Percentiles rank a stretch among this genome's conserved stretches.
phyloP scores from a whole-genome alignment of 2,888 invertebrate genomes.

The Cerastis leucographa region DNA sequence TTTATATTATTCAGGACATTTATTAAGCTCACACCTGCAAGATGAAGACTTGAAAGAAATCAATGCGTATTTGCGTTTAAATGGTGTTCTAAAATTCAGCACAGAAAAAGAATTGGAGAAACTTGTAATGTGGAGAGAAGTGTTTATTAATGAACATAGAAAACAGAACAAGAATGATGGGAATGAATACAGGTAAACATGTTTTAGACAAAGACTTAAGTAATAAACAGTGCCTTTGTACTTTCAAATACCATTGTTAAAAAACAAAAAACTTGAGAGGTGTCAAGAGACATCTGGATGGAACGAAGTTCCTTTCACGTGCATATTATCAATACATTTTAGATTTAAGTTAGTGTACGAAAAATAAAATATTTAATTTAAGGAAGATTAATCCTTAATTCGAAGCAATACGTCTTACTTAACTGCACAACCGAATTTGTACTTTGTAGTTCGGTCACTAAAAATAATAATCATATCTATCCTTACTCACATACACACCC shows the following conservation, averaged over 20 bases:
- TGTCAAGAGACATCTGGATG: no score
- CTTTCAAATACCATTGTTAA: background rate
- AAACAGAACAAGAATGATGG: constrained; percentile 78
- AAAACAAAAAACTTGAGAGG: no score
- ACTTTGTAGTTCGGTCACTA: no score
- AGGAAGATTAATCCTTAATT: no score
- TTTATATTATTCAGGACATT: constrained; percentile 92
- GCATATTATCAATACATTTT: no score
- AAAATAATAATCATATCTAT: no score
- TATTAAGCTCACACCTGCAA: constrained; percentile 95
- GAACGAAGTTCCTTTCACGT: no score
- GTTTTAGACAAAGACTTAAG: background rate
- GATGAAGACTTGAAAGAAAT: constrained; percentile 94
- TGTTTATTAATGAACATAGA: constrained; percentile 90
- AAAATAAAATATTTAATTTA: no score
- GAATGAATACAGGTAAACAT: constrained; percentile 80
- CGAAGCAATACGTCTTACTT: no score
- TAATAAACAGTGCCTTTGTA: constrained; percentile 12
- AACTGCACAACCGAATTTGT: no score
- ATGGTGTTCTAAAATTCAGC: constrained; percentile 93
- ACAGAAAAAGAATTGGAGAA: constrained; percentile 92
- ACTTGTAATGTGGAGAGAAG: constrained; percentile 94
- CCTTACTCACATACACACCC: no score
- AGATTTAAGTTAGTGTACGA: no score
- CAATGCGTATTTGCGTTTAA: constrained; percentile 93